Conservation (phyloP, 2,113 vertebrate genomes). For the Fregetta grallaria region DNA sequence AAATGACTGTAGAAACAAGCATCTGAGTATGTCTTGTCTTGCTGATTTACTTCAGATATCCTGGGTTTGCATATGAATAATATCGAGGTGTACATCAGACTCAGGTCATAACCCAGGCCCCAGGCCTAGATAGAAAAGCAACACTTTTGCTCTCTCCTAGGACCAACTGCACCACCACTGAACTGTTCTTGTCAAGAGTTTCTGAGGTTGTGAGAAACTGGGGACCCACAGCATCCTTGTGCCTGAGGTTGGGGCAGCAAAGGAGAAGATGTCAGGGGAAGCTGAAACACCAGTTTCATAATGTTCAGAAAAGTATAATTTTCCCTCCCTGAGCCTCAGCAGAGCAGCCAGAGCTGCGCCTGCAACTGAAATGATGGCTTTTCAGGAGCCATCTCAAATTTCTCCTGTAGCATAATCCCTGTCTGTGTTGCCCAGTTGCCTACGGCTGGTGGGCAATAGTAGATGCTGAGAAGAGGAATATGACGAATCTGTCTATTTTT, state of each 20-base stretch:
- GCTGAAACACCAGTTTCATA: neutral
- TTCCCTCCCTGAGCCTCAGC: neutral
- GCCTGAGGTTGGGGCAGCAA: neutral
- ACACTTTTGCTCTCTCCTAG: neutral
- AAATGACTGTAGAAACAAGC: neutral
- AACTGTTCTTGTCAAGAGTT: neutral
- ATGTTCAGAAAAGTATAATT: neutral
- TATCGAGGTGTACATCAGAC: neutral
- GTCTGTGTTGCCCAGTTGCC: neutral
- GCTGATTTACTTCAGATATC: neutral
- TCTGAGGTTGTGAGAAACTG: neutral
- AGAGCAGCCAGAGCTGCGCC: neutral
- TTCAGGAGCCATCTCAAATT: neutral
- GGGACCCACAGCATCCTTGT: neutral
- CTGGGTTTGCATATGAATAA: neutral
- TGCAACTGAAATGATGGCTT: neutral
- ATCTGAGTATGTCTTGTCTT: neutral
- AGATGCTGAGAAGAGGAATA: neutral
- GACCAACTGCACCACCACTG: neutral
- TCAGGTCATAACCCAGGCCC: neutral
- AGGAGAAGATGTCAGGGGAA: neutral
- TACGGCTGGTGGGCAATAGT: neutral
- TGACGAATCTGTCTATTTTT: neutral
- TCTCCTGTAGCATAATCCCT: neutral
- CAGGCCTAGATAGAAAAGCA: neutral